Conservation (phyloP, 2,888 invertebrate genomes). For the Sphaerophoria taeniata region DNA sequence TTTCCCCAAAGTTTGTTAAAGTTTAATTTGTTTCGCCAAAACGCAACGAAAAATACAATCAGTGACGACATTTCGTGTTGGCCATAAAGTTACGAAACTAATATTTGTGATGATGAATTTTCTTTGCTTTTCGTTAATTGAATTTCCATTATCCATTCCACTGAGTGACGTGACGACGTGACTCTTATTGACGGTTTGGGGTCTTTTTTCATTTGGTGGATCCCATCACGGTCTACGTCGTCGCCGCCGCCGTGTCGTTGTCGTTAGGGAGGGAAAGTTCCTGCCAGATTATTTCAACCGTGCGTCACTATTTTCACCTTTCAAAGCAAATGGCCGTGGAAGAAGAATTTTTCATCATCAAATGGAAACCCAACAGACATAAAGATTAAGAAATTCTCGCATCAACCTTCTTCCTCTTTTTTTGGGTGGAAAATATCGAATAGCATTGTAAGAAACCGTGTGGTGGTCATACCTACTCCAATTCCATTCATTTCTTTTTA, state of each 20-base stretch:
- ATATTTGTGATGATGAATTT: not conserved
- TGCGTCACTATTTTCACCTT: slow-evolving; percentile 73
- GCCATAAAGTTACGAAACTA: slow-evolving; percentile 37
- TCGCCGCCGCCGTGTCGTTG: slow-evolving; percentile 17
- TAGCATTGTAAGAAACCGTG: too few relatives aligned
- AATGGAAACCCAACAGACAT: slow-evolving; percentile 3
- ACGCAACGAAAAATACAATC: slow-evolving; percentile 33
- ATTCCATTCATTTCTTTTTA: too few relatives aligned
- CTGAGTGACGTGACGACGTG: slow-evolving; percentile 20
- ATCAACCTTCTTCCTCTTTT: too few relatives aligned
- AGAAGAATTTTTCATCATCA: slow-evolving; percentile 52
- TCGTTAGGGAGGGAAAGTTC: too few relatives aligned
- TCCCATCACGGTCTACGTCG: too few relatives aligned
- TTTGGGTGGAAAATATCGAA: too few relatives aligned
- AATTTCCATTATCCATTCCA: slow-evolving; percentile 6
- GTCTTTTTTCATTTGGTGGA: slow-evolving; percentile 22
- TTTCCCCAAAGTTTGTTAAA: slow-evolving; percentile 12
- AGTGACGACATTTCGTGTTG: slow-evolving; percentile 36
- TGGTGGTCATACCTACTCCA: too few relatives aligned
- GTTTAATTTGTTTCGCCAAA: slow-evolving; percentile 3
- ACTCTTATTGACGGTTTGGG: not conserved
- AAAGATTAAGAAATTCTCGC: slow-evolving; percentile 3
- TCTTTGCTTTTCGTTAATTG: slow-evolving; percentile 5
- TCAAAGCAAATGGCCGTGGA: slow-evolving; percentile 65
- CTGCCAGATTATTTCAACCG: too few relatives aligned